Percentiles rank a stretch among this genome's conserved stretches.
phyloP scores from a whole-genome alignment of 1,140 invertebrate genomes.

The Chrysomallon squamiferum region DNA sequence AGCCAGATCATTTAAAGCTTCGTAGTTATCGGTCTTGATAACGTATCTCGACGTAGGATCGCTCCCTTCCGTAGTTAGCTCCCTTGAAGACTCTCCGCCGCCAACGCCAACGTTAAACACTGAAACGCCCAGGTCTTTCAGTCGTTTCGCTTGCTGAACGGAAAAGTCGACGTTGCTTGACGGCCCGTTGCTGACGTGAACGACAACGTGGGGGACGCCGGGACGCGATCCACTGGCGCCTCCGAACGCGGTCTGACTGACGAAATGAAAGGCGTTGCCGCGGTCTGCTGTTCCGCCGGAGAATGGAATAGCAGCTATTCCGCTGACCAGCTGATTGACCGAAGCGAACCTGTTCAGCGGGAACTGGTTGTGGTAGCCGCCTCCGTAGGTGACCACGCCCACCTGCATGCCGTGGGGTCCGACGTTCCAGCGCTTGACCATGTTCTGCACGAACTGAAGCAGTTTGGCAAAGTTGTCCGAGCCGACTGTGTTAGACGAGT shows the following conservation, averaged over 20 bases:
- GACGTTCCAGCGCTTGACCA: slow-evolving; percentile 11
- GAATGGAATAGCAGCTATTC: slow-evolving; percentile 32
- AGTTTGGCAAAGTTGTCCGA: slow-evolving; percentile 11
- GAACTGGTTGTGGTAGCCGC: slow-evolving; percentile 37
- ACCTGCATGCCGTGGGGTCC: slow-evolving; percentile 10
- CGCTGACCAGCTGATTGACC: slow-evolving; percentile 21
- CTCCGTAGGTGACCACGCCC: slow-evolving; percentile 24
- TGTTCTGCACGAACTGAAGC: slow-evolving; percentile 15
- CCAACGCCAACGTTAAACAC: slow-evolving; percentile 22
- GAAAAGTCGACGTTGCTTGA: slow-evolving; percentile 24
- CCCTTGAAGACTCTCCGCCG: neutral
- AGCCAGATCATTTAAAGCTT: slow-evolving; percentile 31
- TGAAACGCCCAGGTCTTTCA: slow-evolving; percentile 11
- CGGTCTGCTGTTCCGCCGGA: slow-evolving; percentile 38
- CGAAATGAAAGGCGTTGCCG: slow-evolving; percentile 35
- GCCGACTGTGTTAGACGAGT: slow-evolving; percentile 8
- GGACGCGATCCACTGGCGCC: slow-evolving; percentile 26
- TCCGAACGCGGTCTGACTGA: slow-evolving; percentile 33
- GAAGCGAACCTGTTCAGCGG: slow-evolving; percentile 33
- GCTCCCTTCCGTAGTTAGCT: slow-evolving; percentile 25
- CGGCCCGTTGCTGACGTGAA: slow-evolving; percentile 36
- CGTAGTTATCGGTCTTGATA: slow-evolving; percentile 38
- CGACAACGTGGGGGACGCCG: slow-evolving; percentile 33
- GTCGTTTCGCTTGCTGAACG: neutral
- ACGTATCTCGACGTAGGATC: slow-evolving; percentile 38